These are phyloP conservation scores for Platichthys stellatus DNA, from an alignment of 2,113 vertebrate genomes.

Conservation along the genomic window DNA sequence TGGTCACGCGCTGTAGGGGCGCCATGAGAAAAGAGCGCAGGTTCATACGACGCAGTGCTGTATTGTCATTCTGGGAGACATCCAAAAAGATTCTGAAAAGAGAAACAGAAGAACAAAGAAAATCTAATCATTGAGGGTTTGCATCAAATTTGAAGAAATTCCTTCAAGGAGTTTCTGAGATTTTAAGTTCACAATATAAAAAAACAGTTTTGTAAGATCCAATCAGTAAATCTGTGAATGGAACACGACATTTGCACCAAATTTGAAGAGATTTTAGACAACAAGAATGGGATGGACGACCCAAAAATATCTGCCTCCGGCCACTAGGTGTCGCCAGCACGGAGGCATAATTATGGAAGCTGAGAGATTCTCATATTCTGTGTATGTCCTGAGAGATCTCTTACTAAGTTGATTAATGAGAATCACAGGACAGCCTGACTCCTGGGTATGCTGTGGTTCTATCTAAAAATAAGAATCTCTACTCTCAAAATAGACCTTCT, in stretches of 20 bases:
- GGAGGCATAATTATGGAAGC: neutral
- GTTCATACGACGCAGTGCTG: slow-evolving; percentile 91
- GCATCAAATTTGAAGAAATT: too few species aligned
- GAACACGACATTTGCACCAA: too few species aligned
- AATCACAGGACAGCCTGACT: slow-evolving; percentile 40
- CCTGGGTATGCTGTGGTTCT: slow-evolving; percentile 29
- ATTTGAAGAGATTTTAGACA: too few species aligned
- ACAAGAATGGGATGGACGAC: too few species aligned
- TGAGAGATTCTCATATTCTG: neutral
- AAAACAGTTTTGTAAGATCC: too few species aligned
- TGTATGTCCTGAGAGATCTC: slow-evolving; percentile 8
- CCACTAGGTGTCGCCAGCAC: too few species aligned
- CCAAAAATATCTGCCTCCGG: too few species aligned
- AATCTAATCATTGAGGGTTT: too few species aligned
- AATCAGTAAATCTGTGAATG: too few species aligned
- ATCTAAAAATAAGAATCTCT: slow-evolving; percentile 66
- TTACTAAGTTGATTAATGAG: slow-evolving; percentile 41
- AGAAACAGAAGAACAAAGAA: slow-evolving; percentile 21
- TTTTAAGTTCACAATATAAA: too few species aligned
- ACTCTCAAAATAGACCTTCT: slow-evolving; percentile 67
- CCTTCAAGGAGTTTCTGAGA: too few species aligned
- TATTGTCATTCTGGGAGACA: slow-evolving; percentile 95
- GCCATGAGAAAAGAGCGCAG: slow-evolving; percentile 93
- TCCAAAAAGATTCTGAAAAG: slow-evolving; percentile 90
- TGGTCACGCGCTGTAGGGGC: slow-evolving; percentile 91